Evolutionary conservation across 2,797 vertebrate species (phyloP), one percentile per base, ranked within the genome.

Genomic region (Geotrypetes seraphini): DNA sequence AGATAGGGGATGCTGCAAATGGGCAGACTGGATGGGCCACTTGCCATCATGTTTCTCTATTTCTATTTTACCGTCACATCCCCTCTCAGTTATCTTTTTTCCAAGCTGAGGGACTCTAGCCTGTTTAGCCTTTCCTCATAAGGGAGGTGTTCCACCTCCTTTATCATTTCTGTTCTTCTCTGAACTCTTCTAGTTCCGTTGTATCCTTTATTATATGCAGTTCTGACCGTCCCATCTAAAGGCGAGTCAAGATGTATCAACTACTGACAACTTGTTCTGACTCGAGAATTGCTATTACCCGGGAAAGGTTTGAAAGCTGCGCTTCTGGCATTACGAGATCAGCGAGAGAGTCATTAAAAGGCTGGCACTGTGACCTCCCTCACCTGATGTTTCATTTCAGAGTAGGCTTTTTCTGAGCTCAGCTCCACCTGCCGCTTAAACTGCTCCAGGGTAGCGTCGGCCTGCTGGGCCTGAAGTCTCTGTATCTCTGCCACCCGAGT

Each of bases 321-420:
- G 36, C 61, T 56, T 60, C 69, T 66, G 45, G 57, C 51, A 55
- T 63, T 39, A 40, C 62, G 54, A 66, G 57, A 68, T 54, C 62
- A 26, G 58, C 66, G 39, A 39, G 50, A 17, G 11, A 58, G 60
- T 72, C 61, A 59, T 55, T 54, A 46, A 64, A 63, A 57, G 50
- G 64, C 60, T 57, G 47, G 49, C 28, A 36, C 35, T 47, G 45
- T 43, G 49, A 61, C 59, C 57, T 66, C 18, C n/a, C 78, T 81
- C 67, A 96, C 94, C 91, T 96, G 91, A 53, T 88, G 78, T 69
- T 91, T 95, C 89, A 95, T 92, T 60, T 94, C 86, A 8, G 85
- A 65, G 4, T 88, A 93, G 60, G 87, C 74, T 74, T 91, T 91
- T 69, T 92, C 89, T 5, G 91, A 88, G 73, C 86, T 95, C 66